These are phyloP conservation scores for Harpagoxenus sublaevis DNA, from an alignment of 2,888 invertebrate species.

Conservation along the genomic window DNA sequence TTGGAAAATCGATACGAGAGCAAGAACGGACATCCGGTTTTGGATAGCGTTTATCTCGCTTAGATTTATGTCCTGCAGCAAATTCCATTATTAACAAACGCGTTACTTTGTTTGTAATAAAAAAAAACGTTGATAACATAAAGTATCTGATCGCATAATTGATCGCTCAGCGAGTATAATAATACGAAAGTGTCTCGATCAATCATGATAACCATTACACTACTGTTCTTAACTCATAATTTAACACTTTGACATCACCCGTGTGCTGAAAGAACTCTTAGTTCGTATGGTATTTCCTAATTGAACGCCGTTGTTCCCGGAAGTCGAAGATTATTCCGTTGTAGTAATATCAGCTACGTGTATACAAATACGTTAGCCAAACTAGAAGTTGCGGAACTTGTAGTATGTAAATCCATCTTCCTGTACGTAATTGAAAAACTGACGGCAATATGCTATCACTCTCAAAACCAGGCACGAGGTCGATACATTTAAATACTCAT, in stretches of 20 bases:
- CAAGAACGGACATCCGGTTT: not conserved
- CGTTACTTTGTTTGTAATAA: not conserved
- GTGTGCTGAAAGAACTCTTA: slow-evolving; percentile 27
- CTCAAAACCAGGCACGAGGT: slow-evolving; percentile 14
- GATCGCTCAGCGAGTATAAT: not conserved
- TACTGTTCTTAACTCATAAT: slow-evolving; percentile 25
- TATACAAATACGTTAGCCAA: slow-evolving; percentile 54
- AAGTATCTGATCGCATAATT: not conserved
- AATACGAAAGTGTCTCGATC: not conserved
- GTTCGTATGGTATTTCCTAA: slow-evolving; percentile 35
- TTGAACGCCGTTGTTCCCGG: slow-evolving; percentile 53
- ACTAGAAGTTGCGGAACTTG: slow-evolving; percentile 64
- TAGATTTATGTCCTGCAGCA: not conserved
- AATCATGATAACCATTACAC: not conserved
- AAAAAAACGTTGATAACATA: not conserved
- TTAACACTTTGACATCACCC: slow-evolving; percentile 18
- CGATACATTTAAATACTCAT: slow-evolving; percentile 37
- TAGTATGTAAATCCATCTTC: slow-evolving; percentile 69
- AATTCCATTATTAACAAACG: not conserved
- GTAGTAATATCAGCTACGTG: slow-evolving; percentile 46
- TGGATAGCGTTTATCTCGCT: not conserved
- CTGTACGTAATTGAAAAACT: slow-evolving; percentile 69
- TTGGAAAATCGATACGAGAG: slow-evolving; percentile 3
- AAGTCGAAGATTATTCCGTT: slow-evolving; percentile 57
- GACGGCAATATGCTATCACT: slow-evolving; percentile 39